Conservation (phyloP, 2,113 vertebrate genomes). For the Cyanoliseus patagonus region DNA sequence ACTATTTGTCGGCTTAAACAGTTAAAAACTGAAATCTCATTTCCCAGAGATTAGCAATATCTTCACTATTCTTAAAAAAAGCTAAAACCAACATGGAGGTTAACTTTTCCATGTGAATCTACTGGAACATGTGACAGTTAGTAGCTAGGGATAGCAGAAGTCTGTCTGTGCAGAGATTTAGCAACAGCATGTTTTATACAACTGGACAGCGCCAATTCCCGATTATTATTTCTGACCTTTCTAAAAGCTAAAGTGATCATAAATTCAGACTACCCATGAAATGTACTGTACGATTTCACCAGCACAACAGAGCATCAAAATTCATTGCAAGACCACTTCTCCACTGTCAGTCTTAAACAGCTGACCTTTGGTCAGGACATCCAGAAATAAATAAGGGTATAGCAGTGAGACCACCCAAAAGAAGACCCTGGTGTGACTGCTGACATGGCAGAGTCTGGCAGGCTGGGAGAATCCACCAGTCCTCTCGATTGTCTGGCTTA, state of each 20-base stretch:
- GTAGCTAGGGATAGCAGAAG: background rate
- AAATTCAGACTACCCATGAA: background rate
- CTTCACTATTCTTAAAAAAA: slow-evolving; percentile 2
- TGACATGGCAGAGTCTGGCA: background rate
- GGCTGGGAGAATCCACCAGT: background rate
- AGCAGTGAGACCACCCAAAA: background rate
- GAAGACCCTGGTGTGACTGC: background rate
- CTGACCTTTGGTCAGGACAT: background rate
- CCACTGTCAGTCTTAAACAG: background rate
- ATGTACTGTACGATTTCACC: background rate
- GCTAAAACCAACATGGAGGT: slow-evolving; percentile 42
- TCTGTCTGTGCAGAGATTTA: background rate
- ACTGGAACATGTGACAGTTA: background rate
- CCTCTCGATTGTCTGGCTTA: background rate
- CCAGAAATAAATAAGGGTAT: slow-evolving; percentile 43
- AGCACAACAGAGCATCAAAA: background rate
- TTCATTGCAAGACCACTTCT: background rate
- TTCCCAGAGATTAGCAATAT: slow-evolving; percentile 17
- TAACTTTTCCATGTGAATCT: background rate
- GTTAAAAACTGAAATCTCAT: slow-evolving; percentile 2
- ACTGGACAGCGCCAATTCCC: background rate
- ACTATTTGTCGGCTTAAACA: background rate
- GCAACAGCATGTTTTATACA: background rate
- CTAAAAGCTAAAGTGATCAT: background rate
- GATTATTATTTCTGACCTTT: background rate